These are phyloP conservation scores for Popillia japonica DNA, from an alignment of 1,140 invertebrate genomes.

Conservation along the genomic window DNA sequence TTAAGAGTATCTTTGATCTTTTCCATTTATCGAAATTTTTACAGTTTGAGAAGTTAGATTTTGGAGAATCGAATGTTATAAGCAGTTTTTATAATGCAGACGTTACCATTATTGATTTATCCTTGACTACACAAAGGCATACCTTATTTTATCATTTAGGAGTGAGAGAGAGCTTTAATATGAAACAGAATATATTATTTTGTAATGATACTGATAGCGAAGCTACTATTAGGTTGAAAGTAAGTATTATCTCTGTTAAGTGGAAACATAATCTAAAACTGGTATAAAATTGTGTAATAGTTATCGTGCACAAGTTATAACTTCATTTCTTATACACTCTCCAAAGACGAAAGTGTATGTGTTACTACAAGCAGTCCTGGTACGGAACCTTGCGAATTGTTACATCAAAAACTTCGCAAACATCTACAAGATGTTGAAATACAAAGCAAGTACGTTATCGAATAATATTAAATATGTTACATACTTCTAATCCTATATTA, in stretches of 20 bases:
- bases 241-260: constrained; percentile 58
- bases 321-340: constrained; percentile 86
- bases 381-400: constrained; percentile 51
- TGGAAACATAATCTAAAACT: not conserved
- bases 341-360: constrained; percentile 74
- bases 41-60: constrained; percentile 87
- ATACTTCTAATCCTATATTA: not conserved
- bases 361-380: constrained; percentile 72
- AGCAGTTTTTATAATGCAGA: constrained; percentile 97
- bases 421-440: constrained; percentile 93
- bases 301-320: constrained; percentile 87
- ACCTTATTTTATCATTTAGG: constrained; percentile 96
- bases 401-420: constrained; percentile 74
- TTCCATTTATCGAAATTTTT: constrained; percentile 49
- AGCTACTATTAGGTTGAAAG: constrained; percentile 84
- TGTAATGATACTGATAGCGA: constrained; percentile 91
- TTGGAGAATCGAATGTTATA: constrained; percentile 84
- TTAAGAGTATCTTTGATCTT: not conserved
- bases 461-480: not conserved
- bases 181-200: constrained; percentile 97
- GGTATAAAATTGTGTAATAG: constrained; percentile 67
- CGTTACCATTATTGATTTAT: constrained; percentile 96
- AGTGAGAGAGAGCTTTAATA: constrained; percentile 96
- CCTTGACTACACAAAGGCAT: constrained; percentile 87
- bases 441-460: constrained; percentile 79